phyloP scores from a whole-genome alignment of 2,113 vertebrate species.

The Oncorhynchus nerka region DNA sequence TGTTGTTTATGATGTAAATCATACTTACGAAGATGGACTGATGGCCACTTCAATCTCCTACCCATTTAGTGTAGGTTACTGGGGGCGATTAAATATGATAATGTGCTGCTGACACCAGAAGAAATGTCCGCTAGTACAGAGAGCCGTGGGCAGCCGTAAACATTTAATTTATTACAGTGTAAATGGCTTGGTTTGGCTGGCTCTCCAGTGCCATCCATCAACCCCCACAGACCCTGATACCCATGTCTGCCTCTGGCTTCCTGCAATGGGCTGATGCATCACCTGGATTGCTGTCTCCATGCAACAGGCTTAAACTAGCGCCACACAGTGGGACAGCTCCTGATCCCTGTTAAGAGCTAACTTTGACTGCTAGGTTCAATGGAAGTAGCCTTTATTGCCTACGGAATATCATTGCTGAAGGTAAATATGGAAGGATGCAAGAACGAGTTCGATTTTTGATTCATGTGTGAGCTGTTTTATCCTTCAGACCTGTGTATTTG shows the following conservation, averaged over 20 bases:
- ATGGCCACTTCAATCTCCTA: slow-evolving; percentile 46
- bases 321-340: slow-evolving; percentile 6
- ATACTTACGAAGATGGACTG: slow-evolving; percentile 55
- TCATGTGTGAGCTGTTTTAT: background rate
- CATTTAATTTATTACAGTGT: slow-evolving; percentile 62
- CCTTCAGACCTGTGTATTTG: background rate
- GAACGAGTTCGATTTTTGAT: background rate
- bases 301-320: slow-evolving; percentile 46
- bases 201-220: slow-evolving; percentile 55
- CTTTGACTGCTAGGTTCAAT: slow-evolving; percentile 31
- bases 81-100: slow-evolving; percentile 76
- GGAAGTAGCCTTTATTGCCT: slow-evolving; percentile 25
- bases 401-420: slow-evolving; percentile 1
- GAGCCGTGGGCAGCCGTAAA: slow-evolving; percentile 47
- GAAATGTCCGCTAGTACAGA: slow-evolving; percentile 22
- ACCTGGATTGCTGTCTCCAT: slow-evolving; percentile 54
- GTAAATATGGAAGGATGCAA: background rate
- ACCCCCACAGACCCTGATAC: slow-evolving; percentile 43
- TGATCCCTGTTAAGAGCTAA: slow-evolving; percentile 33
- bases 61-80: slow-evolving; percentile 64
- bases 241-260: slow-evolving; percentile 50
- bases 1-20: slow-evolving; percentile 44
- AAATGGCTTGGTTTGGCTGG: slow-evolving; percentile 54
- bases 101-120: slow-evolving; percentile 64
- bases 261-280: slow-evolving; percentile 66